A percentile compares a stretch with the other conserved stretches of the same genome.
Evolutionary conservation across 2,113 vertebrate genomes (phyloP).

Genomic region (Platysteira castanea): DNA sequence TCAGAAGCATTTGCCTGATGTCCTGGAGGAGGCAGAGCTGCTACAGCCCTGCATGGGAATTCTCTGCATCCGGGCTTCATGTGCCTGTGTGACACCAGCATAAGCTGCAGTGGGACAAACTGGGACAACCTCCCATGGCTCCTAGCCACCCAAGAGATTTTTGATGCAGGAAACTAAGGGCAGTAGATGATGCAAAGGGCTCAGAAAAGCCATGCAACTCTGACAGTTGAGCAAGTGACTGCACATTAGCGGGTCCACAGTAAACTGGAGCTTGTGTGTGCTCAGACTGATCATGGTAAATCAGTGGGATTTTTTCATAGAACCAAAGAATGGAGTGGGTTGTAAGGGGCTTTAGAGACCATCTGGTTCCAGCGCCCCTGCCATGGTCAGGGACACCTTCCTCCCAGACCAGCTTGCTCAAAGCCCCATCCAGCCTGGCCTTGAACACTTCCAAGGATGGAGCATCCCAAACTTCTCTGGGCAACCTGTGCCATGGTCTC

Average conservation of each 20-base stretch:
- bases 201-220: neutral
- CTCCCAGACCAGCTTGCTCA: neutral
- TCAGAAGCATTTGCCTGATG: neutral
- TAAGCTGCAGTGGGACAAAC: neutral
- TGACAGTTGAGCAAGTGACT: neutral
- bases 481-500: neutral
- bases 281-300: neutral
- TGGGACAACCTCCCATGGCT: neutral
- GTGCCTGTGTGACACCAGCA: neutral
- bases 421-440: neutral
- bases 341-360: neutral
- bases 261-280: fast-evolving
- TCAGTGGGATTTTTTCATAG: neutral
- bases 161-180: neutral
- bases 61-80: neutral
- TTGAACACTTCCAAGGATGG: neutral
- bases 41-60: neutral
- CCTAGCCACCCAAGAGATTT: neutral
- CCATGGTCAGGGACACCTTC: neutral
- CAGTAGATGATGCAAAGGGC: neutral
- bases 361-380: neutral
- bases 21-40: neutral
- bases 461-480: neutral
- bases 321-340: neutral
- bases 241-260: neutral